These are phyloP conservation scores for Anomalospiza imberbis DNA, from an alignment of 2,797 vertebrate genomes.

Conservation along the genomic window DNA sequence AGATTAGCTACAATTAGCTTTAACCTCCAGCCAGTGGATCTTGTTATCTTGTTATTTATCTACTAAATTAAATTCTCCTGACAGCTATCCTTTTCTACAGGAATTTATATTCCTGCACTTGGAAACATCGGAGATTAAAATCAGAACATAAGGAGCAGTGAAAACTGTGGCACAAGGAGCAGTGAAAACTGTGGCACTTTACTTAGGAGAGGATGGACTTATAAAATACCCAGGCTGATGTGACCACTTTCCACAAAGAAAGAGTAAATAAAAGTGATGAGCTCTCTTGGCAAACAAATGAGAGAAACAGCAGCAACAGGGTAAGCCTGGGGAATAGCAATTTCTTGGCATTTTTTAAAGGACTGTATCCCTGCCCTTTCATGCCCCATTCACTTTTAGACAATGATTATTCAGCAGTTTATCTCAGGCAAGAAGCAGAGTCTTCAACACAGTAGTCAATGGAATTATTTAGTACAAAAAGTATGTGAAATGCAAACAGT, in stretches of 20 bases:
- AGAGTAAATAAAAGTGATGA: background rate
- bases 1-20: background rate
- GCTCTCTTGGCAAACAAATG: background rate
- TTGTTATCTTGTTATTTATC: background rate
- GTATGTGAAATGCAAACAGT: background rate
- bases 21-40: background rate
- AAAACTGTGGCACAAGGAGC: background rate
- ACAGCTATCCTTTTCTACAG: background rate
- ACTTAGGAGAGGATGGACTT: background rate
- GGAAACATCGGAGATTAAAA: background rate
- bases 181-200: background rate
- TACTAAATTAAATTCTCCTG: background rate
- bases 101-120: background rate
- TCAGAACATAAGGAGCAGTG: background rate
- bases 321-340: rapidly evolving
- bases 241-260: background rate
- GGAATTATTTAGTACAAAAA: background rate
- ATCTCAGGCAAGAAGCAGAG: background rate
- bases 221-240: background rate
- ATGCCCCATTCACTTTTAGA: background rate
- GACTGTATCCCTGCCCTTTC: background rate
- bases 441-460: background rate
- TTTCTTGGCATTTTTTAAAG: background rate
- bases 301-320: background rate
- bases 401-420: background rate